Base-by-base conservation (phyloP, 1,140 invertebrate genomes). In the Protaetia brevitarsis region DNA sequence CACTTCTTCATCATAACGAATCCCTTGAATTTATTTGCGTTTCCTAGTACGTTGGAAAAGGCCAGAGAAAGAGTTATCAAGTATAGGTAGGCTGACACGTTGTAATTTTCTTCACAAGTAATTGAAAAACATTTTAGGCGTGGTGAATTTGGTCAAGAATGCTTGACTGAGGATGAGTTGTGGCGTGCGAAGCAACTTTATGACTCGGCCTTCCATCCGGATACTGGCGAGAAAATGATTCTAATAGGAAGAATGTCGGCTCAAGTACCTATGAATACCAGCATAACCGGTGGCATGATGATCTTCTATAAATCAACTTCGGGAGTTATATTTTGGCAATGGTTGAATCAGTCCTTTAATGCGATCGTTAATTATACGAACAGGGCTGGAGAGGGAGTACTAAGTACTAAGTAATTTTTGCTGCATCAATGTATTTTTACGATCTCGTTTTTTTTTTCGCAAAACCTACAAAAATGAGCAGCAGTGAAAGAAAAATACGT, bases 331-430 rank as follows among this genome's bases (percentile, higher is more conserved):
- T 94, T 95, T 78, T 96, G 94, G 93, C 94, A 96, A 76, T 96
- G 94, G 94, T 80, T 88, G 16, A 96, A 96, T 83, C 93, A 96
- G 79, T 93, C 93, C 0, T 96, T 95, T 80, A 96, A 96, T 77
- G 94, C 94, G 0, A 73, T 94, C 0, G 94, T 96, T n/a, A 96
- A 96, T 81, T 96, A 94, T 75, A 95, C 93, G 28, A 96, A 96
- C 75, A 83, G 93, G 13, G 93, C 91, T 68, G 94, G 93, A 2
- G 88, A 92, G 57, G 87, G n/a, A n/a, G n/a, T n/a, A n/a, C n/a
- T n/a, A n/a, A n/a, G n/a, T n/a, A n/a, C n/a, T n/a, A n/a, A n/a
- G n/a, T n/a, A n/a, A n/a, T n/a, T n/a, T n/a, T n/a, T n/a, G n/a
- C n/a, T n/a, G n/a, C n/a, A n/a, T n/a, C n/a, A n/a, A n/a, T n/a